Conservation (phyloP, 2,113 vertebrate species). For the Malaclemys terrapin region DNA sequence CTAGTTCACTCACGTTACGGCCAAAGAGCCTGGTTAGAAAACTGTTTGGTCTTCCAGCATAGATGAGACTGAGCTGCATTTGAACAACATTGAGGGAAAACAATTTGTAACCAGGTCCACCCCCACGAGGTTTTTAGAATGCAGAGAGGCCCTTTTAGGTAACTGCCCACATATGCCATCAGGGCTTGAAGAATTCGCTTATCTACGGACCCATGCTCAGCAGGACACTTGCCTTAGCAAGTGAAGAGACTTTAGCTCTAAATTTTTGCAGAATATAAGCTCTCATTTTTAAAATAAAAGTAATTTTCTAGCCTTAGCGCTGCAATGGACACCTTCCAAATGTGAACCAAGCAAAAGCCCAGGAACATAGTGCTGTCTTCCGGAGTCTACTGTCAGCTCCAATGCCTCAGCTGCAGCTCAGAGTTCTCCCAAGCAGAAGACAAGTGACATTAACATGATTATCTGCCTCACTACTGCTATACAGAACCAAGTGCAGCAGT, state of each 20-base stretch:
- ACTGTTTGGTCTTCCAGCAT: not conserved
- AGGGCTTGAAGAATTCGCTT: not conserved
- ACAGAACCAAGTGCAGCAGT: not conserved
- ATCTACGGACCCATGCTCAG: too few relatives aligned
- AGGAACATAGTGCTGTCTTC: not conserved
- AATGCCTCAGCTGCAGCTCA: not conserved
- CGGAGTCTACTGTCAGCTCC: not conserved
- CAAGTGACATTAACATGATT: not conserved
- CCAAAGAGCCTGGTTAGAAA: not conserved
- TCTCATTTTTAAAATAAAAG: not conserved
- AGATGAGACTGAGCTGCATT: not conserved
- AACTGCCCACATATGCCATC: not conserved
- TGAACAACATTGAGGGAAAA: not conserved
- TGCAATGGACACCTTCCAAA: not conserved
- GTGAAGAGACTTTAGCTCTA: not conserved
- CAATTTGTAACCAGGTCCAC: not conserved
- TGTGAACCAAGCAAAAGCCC: not conserved
- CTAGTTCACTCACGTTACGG: not conserved
- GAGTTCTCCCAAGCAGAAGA: not conserved
- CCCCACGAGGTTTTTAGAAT: not conserved
- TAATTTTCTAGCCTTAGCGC: not conserved
- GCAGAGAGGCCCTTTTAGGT: not conserved
- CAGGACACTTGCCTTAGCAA: accelerated
- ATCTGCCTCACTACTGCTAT: not conserved
- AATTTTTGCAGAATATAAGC: not conserved